phyloP scores from a whole-genome alignment of 2,797 vertebrate genomes.

The Champsocephalus esox region DNA sequence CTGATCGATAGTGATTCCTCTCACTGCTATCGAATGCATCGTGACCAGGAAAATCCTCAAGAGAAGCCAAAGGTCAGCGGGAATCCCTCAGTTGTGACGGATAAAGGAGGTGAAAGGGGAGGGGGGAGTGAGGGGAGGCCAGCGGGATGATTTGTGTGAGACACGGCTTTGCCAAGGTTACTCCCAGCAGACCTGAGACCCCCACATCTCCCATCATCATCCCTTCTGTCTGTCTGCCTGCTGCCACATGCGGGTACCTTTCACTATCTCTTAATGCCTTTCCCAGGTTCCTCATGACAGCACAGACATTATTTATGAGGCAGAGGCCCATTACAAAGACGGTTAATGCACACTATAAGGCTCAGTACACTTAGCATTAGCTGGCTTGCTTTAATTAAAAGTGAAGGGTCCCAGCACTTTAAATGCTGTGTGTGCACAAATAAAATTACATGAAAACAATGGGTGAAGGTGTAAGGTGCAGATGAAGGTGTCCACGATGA shows the following conservation, averaged over 20 bases:
- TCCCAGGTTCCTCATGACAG: conserved; percentile 71
- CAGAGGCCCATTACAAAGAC: conserved; percentile 57
- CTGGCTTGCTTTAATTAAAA: conserved; percentile 73
- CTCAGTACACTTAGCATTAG: conserved; percentile 64
- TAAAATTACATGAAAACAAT: conserved; percentile 31
- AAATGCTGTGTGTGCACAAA: conserved; percentile 24
- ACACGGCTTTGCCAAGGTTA: conserved; percentile 68
- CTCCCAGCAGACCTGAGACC: conserved; percentile 55
- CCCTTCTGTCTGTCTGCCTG: conserved; percentile 55
- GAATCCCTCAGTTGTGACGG: conserved; percentile 60
- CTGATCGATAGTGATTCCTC: conserved; percentile 44
- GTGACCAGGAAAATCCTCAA: conserved; percentile 45
- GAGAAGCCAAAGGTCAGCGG: conserved; percentile 65
- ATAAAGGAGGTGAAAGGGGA: conserved; percentile 4
- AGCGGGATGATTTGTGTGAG: conserved; percentile 62
- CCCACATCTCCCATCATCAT: conserved; percentile 29
- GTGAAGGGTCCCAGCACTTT: conserved; percentile 31
- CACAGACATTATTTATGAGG: conserved; percentile 76
- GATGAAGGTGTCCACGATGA: conserved; percentile 35
- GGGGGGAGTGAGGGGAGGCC: background rate
- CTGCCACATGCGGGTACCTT: conserved; percentile 52
- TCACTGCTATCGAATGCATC: conserved; percentile 2
- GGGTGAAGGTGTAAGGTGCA: conserved; percentile 22
- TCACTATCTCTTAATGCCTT: conserved; percentile 75
- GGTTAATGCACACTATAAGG: conserved; percentile 55